A percentile compares a stretch with the other conserved stretches of the same genome.
phyloP scores from a whole-genome alignment of 2,888 invertebrate genomes.

The Conistra vaccinii region DNA sequence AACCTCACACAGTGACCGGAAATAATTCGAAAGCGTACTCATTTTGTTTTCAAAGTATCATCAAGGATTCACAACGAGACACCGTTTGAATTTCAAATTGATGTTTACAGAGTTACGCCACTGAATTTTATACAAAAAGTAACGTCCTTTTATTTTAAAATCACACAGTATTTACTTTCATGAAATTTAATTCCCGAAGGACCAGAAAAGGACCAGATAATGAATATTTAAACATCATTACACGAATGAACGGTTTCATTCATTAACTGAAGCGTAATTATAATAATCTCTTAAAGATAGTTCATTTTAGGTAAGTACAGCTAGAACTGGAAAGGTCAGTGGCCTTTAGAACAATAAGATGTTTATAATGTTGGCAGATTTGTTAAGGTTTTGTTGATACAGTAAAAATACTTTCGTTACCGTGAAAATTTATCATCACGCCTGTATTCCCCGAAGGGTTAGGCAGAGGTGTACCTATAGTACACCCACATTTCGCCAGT shows the following conservation, averaged over 20 bases:
- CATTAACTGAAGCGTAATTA: neutral
- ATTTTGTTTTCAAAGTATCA: neutral
- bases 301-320: constrained; percentile 6
- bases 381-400: neutral
- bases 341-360: neutral
- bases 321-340: neutral
- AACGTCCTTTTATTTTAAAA: neutral
- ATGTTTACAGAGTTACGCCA: neutral
- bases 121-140: neutral
- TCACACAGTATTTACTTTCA: neutral
- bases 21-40: neutral
- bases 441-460: no score
- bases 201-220: neutral
- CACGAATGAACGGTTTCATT: neutral
- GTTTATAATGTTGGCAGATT: neutral
- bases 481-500: no score
- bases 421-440: no score
- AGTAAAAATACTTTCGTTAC: no score
- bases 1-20: neutral
- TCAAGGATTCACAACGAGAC: neutral
- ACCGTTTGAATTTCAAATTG: neutral
- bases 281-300: constrained; percentile 1
- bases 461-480: no score
- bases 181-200: neutral
- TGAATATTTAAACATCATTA: constrained; percentile 10